Conservation (phyloP, 2,113 vertebrate species). For the Mesitornis unicolor region DNA sequence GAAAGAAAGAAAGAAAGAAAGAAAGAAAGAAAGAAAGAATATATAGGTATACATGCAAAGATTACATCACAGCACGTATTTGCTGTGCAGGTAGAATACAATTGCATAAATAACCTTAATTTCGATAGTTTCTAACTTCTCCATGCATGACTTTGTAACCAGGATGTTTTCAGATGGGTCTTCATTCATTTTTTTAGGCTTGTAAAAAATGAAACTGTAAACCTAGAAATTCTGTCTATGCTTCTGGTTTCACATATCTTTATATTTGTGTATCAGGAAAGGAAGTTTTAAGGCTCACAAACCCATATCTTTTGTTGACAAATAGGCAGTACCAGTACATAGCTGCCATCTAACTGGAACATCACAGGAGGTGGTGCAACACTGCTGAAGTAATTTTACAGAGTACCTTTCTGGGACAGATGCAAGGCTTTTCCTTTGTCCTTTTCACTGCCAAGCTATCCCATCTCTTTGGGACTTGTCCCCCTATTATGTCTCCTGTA, state of each 20-base stretch:
- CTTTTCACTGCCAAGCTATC: neutral
- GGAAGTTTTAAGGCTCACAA: neutral
- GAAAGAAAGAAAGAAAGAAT: neutral
- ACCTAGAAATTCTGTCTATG: neutral
- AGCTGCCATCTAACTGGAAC: neutral
- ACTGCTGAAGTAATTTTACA: neutral
- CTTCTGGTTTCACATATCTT: neutral
- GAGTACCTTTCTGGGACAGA: neutral
- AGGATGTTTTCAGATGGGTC: neutral
- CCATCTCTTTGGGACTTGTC: no score
- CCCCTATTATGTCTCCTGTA: no score
- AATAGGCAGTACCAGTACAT: neutral
- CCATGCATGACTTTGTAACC: neutral
- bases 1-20: neutral
- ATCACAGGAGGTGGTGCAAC: fast-evolving
- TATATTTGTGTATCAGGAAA: neutral
- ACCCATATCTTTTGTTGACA: neutral
- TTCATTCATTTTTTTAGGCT: neutral
- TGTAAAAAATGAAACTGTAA: neutral
- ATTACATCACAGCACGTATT: neutral
- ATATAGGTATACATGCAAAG: neutral
- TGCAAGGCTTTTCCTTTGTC: neutral
- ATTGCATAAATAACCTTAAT: neutral
- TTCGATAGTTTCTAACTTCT: neutral
- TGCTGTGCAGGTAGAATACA: neutral